Conservation (phyloP, 2,888 invertebrate genomes). For the Lamproptera curius region DNA sequence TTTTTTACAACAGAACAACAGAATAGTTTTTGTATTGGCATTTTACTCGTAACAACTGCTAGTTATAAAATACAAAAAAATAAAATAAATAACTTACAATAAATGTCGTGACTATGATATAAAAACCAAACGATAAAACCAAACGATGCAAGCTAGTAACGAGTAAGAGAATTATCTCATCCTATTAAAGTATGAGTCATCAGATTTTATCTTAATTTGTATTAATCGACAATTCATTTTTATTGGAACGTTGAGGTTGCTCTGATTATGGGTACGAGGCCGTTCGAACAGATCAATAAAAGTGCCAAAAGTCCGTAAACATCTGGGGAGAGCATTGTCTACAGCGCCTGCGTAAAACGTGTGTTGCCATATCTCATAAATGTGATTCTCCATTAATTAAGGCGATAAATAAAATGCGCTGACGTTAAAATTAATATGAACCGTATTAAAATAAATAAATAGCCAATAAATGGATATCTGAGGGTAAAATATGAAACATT, state of each 20-base stretch:
- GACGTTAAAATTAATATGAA: too few species aligned
- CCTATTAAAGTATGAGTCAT: background rate
- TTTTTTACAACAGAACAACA: too few species aligned
- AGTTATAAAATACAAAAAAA: too few species aligned
- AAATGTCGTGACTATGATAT: too few species aligned
- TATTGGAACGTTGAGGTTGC: slow-evolving; percentile 5
- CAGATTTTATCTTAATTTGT: background rate
- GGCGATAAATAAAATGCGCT: too few species aligned
- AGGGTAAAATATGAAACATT: too few species aligned
- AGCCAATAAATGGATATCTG: too few species aligned
- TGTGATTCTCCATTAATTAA: background rate
- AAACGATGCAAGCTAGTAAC: background rate
- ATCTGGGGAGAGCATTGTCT: slow-evolving; percentile 56
- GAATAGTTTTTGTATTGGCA: too few species aligned
- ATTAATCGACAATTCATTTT: background rate
- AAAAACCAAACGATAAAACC: too few species aligned
- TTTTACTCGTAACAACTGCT: too few species aligned
- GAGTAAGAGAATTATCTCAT: background rate
- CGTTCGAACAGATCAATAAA: slow-evolving; percentile 63
- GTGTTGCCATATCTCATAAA: slow-evolving; percentile 42
- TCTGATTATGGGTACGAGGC: slow-evolving; percentile 27
- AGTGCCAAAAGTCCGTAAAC: slow-evolving; percentile 57
- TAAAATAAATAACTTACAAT: too few species aligned
- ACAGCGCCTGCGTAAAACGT: slow-evolving; percentile 49
- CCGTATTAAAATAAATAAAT: too few species aligned